Evolutionary conservation across 1,140 invertebrate species (phyloP).

Genomic region (Pantala flavescens): DNA sequence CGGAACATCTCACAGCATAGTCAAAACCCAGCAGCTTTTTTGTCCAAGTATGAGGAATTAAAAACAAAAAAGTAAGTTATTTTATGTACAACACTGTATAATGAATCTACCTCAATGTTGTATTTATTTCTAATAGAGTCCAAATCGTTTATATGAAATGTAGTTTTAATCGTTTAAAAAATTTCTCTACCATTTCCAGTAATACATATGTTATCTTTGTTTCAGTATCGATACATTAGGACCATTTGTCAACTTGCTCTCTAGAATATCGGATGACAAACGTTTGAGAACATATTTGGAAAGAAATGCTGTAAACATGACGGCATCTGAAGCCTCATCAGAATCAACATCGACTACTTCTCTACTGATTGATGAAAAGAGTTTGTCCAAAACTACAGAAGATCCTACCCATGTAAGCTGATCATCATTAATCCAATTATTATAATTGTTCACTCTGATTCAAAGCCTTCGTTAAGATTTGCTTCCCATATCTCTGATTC

Average conservation of each 20-base stretch:
- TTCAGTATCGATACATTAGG: conserved; percentile 40
- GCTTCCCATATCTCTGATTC: too few relatives aligned
- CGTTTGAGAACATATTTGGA: conserved; percentile 36
- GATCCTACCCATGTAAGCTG: background rate
- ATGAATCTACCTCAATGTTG: too few relatives aligned
- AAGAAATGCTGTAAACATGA: conserved; percentile 27
- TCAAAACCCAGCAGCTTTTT: conserved; percentile 34
- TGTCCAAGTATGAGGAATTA: conserved; percentile 41
- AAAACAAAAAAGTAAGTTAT: conserved; percentile 39
- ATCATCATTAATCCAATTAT: background rate
- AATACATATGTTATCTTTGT: conserved; percentile 20
- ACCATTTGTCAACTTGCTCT: conserved; percentile 38
- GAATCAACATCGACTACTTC: conserved; percentile 24
- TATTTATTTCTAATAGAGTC: too few relatives aligned
- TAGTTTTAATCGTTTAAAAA: too few relatives aligned
- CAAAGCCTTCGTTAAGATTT: too few relatives aligned
- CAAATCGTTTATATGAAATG: too few relatives aligned
- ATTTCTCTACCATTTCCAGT: too few relatives aligned
- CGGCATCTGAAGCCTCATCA: conserved; percentile 19
- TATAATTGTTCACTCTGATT: too few relatives aligned
- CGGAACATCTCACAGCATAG: conserved; percentile 35
- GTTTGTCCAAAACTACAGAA: background rate
- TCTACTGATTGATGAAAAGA: background rate
- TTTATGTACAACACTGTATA: too few relatives aligned
- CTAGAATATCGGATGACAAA: conserved; percentile 39